Base-by-base conservation (phyloP, 1,140 invertebrate species). In the Cotesia vestalis region DNA sequence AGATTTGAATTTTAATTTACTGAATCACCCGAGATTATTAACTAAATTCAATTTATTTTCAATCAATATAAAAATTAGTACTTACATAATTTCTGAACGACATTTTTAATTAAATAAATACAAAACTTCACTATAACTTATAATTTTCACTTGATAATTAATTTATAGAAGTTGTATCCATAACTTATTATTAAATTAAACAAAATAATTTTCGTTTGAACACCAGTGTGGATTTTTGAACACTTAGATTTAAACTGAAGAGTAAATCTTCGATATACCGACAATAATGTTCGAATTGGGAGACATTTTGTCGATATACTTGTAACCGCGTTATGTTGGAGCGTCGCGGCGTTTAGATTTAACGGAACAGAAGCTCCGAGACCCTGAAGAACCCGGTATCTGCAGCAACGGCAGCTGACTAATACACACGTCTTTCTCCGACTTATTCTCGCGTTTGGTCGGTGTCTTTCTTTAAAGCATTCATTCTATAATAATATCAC, bases 21-120 rank as follows among this genome's bases (percentile, higher is more conserved):
- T 9, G 11, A 8, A 9, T 40, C 38, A 55, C 53, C 1, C 53
- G 53, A n/a, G 53, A 57, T 57, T 46, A 20, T 20, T 17, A 57
- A 14, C n/a, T 17, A 57, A 57, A 57, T 20, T 17, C 9, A 12
- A 14, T 57, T 20, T 0, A 6, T 14, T 40, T 27, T 51, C 2
- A n/a, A 12, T 66, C 27, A 27, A 27, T 27, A 27, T 66, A 6
- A 9, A 14, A 46, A n/a, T 14, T 14, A 52, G n/a, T 66, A 86
- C 85, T 86, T 85, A 86, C 85, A 62, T 86, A 86, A 81, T 80
- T 84, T 72, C 83, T 84, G 73, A 82, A 86, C 66, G 84, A 80
- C 84, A 86, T 85, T 69, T n/a, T 59, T 27, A 20, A 34, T 72
- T 46, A 59, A 67, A 67, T 20, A 59, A 68, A 72, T 27, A n/a